Evolutionary conservation across 2,888 invertebrate genomes (phyloP).

Genomic region (Oeneis ivallda): DNA sequence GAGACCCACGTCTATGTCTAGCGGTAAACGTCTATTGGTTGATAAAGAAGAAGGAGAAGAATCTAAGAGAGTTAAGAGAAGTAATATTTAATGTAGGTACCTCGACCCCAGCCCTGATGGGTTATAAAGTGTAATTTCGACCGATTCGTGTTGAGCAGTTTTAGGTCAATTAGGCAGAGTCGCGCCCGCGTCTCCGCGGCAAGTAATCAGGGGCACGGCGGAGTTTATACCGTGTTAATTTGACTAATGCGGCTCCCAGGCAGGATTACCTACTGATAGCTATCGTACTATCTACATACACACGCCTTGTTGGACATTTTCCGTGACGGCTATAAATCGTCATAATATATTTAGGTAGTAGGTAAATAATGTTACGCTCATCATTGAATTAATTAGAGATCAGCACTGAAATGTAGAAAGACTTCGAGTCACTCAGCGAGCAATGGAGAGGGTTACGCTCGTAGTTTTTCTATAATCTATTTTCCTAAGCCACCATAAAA

Average conservation of each 20-base stretch:
- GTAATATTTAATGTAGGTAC: slow-evolving; percentile 22
- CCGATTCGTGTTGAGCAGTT: slow-evolving; percentile 80
- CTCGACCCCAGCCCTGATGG: slow-evolving; percentile 60
- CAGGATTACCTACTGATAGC: slow-evolving; percentile 45
- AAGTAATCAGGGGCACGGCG: slow-evolving; percentile 77
- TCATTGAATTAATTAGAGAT: slow-evolving; percentile 2
- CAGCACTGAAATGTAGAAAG: background rate
- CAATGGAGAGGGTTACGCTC: no score
- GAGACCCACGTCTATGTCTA: no score
- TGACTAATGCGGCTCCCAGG: slow-evolving; percentile 78
- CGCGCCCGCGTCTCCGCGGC: slow-evolving; percentile 66
- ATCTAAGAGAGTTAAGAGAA: background rate
- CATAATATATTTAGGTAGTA: background rate
- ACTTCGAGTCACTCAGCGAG: no score
- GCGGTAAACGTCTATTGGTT: no score
- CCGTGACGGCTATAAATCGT: slow-evolving; percentile 7
- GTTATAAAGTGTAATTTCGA: slow-evolving; percentile 69
- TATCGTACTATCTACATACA: slow-evolving; percentile 18
- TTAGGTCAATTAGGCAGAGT: slow-evolving; percentile 81
- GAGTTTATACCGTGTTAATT: slow-evolving; percentile 81
- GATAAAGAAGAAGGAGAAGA: no score
- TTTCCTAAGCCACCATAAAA: no score
- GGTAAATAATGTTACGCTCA: background rate
- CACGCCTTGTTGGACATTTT: slow-evolving; percentile 4
- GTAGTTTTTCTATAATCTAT: no score